Evolutionary conservation across 2,113 vertebrate species (phyloP), one percentile per base, ranked within the genome.

Genomic region (Ictalurus punctatus): DNA sequence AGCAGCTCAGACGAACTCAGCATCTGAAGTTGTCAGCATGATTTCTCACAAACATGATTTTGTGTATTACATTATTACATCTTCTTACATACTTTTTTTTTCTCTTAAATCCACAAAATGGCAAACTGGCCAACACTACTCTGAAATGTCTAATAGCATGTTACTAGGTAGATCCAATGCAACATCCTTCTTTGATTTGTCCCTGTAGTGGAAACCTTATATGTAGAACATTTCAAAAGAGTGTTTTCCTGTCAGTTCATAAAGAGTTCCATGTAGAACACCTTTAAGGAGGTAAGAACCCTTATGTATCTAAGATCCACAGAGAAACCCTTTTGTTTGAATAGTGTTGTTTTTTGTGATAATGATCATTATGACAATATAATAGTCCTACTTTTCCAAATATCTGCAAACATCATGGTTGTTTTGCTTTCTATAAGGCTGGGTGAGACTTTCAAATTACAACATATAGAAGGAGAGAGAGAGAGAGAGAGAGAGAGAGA

Each of bases 11-110:
- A 89, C 88, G 9, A 61, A 48, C 73, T 73, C 73, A 80, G 76
- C 69, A 88, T 92, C 90, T 88, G 82, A 73, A 86, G 90, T 89
- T 89, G 89, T 90, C 90, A 89, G 88, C 91, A 88, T 85, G 48
- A 84, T 91, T 92, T 91, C 80, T 84, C 86, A 83, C 74, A 90
- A 93, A 90, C 86, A 89, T 94, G 92, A 89, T 88, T 88, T 79
- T 67, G 63, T 71, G 54, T 87, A 89, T 89, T 76, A 69, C 84
- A 81, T 86, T 73, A 59, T 79, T 90, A 82, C 65, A 90, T 91
- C 88, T 73, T 74, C 82, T 87, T 83, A 63, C 34, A 63, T 37
- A 37, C 54, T 83, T 4, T 10, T 82, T 63, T 44, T 79, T 79
- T 48, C n/a, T 61, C 63, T 61, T 83, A 27, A 63, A 73, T 73